Base-by-base conservation (phyloP, 2,797 vertebrate genomes). In the Tokudaia tokunoshimensis region DNA sequence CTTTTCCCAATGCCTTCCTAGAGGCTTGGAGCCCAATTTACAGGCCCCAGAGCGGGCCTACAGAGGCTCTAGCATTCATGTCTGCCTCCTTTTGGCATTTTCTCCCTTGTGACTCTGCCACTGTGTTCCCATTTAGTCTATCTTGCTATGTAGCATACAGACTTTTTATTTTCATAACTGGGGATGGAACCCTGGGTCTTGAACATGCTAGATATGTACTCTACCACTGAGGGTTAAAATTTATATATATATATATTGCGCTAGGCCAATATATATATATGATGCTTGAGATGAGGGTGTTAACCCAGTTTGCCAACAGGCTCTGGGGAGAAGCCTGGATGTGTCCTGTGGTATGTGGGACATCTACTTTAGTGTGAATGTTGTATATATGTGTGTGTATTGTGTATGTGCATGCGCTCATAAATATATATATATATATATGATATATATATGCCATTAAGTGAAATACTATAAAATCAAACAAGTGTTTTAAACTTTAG, bases 71-170 rank as follows among this genome's bases (percentile, higher is more conserved):
- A 50, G 9, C 41, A 29, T 20, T 63, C 55, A 50, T 41, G n/a
- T 89, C 72, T 87, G 81, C 47, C 19, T 94, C 31, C 50, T 47
- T 93, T 31, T 31, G 52, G 29, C 13, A 12, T 63, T 63, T 67
- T 92, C 31, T 50, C 1, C 24, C 31, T 82, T 86, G 50, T 4
- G 91, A 50, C 47, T 83, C 72, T 81, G 76, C 24, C 63, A 63
- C 14, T 34, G 81, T 50, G 72, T 80, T 96, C 65, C 37, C 59
- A 61, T 90, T 74, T 70, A 78, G 70, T 94, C 86, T 90, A 82
- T 34, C 61, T 84, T 72, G 65, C 61, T 72, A 84, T 31, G 22
- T 3, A 85, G 44, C 26, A 67, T 13, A n/a, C 20, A 74, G 50
- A 57, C 17, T 26, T 55, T 74, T 67, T n/a, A 50, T 70, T 74